A percentile compares a stretch with the other conserved stretches of the same genome.
These are phyloP conservation scores for Planococcus citri DNA, from an alignment of 1,140 invertebrate genomes.

Conservation along the genomic window DNA sequence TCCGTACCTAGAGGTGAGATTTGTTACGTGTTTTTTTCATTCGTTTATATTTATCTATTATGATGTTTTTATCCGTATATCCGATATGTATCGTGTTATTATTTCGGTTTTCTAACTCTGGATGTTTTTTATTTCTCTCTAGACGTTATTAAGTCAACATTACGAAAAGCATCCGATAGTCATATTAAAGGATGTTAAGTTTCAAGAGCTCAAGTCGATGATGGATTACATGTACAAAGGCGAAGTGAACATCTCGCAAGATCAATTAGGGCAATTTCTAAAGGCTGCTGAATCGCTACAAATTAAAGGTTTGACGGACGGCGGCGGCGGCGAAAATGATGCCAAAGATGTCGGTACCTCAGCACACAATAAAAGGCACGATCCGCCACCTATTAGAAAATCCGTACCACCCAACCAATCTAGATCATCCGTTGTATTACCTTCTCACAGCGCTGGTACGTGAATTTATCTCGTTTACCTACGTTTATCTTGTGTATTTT, in stretches of 20 bases:
- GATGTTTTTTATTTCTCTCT: slow-evolving; percentile 36
- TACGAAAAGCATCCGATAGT: slow-evolving; percentile 83
- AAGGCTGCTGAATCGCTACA: slow-evolving; percentile 82
- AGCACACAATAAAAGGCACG: slow-evolving; percentile 12
- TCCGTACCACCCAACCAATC: slow-evolving; percentile 14
- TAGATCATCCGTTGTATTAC: slow-evolving; percentile 21
- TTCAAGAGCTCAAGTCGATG: slow-evolving; percentile 78
- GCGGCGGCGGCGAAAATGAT: slow-evolving; percentile 32
- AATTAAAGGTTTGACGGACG: slow-evolving; percentile 83
- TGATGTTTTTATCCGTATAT: neutral
- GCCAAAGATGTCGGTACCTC: slow-evolving; percentile 25
- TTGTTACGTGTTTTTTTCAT: neutral
- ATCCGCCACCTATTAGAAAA: slow-evolving; percentile 23
- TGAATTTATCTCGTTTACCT: neutral
- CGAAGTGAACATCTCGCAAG: slow-evolving; percentile 87
- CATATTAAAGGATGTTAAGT: slow-evolving; percentile 82
- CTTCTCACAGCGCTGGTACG: neutral
- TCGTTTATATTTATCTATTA: slow-evolving; percentile 6
- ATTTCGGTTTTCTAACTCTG: neutral
- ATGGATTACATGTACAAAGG: slow-evolving; percentile 91
- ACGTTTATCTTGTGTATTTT: too few species aligned
- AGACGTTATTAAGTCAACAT: slow-evolving; percentile 70
- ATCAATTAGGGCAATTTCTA: slow-evolving; percentile 75
- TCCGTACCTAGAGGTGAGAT: slow-evolving; percentile 40
- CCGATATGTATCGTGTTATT: neutral